Percentiles rank a stretch among this genome's conserved stretches.
These are phyloP conservation scores for Metalampra italica DNA, from an alignment of 2,888 invertebrate species.

Conservation along the genomic window DNA sequence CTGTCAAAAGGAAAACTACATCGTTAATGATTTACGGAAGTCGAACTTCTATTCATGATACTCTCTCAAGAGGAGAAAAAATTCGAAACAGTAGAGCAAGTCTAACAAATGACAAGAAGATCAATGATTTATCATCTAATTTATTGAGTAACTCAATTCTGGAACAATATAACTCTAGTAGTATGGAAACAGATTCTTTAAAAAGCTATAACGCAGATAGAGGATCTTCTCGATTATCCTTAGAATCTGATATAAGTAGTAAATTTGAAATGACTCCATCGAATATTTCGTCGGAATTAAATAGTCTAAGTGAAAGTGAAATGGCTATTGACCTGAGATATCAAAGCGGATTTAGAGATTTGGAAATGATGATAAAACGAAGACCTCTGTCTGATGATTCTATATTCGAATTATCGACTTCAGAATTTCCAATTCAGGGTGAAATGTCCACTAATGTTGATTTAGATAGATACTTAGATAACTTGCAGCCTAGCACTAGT, in stretches of 20 bases:
- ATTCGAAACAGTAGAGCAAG: constrained; percentile 68
- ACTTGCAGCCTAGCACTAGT: constrained; percentile 74
- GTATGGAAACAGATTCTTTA: constrained; percentile 65
- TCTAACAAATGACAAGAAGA: constrained; percentile 53
- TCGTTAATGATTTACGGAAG: constrained; percentile 75
- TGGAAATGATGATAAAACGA: constrained; percentile 82
- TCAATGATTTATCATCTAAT: constrained; percentile 37
- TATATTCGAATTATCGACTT: constrained; percentile 81
- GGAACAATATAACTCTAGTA: constrained; percentile 57
- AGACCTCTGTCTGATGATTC: constrained; percentile 88
- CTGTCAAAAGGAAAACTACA: constrained; percentile 66
- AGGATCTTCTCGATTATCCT: constrained; percentile 65
- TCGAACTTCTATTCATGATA: constrained; percentile 71
- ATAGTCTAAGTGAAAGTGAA: constrained; percentile 62
- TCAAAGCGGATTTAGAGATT: constrained; percentile 62
- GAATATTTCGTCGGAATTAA: constrained; percentile 61
- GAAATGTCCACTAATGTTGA: constrained; percentile 78
- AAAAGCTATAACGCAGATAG: constrained; percentile 66
- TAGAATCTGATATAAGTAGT: constrained; percentile 71
- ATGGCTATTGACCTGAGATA: constrained; percentile 77
- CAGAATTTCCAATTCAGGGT: constrained; percentile 72
- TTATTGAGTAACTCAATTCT: constrained; percentile 47
- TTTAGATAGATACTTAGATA: constrained; percentile 83
- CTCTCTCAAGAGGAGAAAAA: constrained; percentile 71
- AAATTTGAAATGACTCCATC: constrained; percentile 68